Evolutionary conservation across 2,888 invertebrate species (phyloP), one percentile per base, ranked within the genome.

Genomic region (Venusia cambrica): DNA sequence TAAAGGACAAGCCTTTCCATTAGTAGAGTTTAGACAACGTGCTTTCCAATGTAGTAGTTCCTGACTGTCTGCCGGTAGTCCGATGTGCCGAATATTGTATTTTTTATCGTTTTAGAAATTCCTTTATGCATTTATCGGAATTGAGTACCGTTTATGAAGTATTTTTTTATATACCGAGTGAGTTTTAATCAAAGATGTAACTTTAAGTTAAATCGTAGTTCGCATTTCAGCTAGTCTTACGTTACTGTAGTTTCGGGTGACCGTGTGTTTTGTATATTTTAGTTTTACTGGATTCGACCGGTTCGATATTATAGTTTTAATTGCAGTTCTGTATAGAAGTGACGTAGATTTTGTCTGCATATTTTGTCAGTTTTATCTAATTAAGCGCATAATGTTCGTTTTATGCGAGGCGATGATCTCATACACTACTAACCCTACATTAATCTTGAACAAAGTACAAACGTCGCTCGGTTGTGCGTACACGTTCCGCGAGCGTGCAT

Each of bases 181-280:
- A 84, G 80, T 83, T 83, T 76, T 75, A 77, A 84, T 83, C 87
- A 85, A 87, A 85, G 87, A 87, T 85, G 75, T 85, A 83, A 76
- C 55, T 77, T 81, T 81, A 84, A 79, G 79, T 83, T 85, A 74
- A 71, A 62, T 48, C 62, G 65, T 84, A 83, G 83, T 84, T 81
- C 74, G 81, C 87, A 83, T 85, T 85, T 87, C 83, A 74, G 70
- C 87, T 87, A 87, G 87, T 87, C 87, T 85, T 85, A 85, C 79
- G 78, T 85, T 83, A 71, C 70, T 66, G 71, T 76, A 68, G 72
- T 64, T 67, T 73, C 67, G 68, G 66, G 74, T 64, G 73, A 68
- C 71, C 65, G 74, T 78, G 73, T 77, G 77, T 48, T 48, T 46
- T 85, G 81, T 87, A 85, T 85, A 85, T 84, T 78, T 65, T 77